phyloP scores from a whole-genome alignment of 2,888 invertebrate genomes.

The Chirona hameri region DNA sequence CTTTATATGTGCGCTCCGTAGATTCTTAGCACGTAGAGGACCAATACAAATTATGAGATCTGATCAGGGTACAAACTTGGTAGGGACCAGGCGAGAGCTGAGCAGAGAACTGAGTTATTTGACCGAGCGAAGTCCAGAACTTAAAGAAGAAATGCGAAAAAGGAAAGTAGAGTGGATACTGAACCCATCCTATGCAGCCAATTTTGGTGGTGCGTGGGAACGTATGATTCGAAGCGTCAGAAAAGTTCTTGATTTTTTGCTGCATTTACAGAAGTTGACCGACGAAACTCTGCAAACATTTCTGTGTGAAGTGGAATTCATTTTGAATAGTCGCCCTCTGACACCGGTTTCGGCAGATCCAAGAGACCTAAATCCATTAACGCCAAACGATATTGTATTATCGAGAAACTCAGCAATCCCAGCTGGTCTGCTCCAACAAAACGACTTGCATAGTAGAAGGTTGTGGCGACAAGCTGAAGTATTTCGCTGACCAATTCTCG shows the following conservation, averaged over 20 bases:
- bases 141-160: too few relatives aligned
- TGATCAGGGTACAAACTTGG: conserved; percentile 8
- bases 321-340: conserved; percentile 6
- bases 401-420: neutral
- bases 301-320: neutral
- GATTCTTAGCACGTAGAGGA: conserved; percentile 30
- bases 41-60: conserved; percentile 10
- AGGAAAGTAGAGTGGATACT: too few relatives aligned
- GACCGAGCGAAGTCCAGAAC: too few relatives aligned
- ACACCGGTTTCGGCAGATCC: conserved; percentile 13
- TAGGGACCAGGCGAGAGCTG: neutral
- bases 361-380: neutral
- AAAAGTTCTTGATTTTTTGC: too few relatives aligned
- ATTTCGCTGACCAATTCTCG: too few relatives aligned
- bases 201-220: too few relatives aligned
- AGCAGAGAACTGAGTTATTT: too few relatives aligned
- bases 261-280: too few relatives aligned
- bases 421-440: neutral
- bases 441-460: neutral
- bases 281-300: too few relatives aligned
- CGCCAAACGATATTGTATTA: neutral
- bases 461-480: too few relatives aligned
- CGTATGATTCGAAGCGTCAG: too few relatives aligned
- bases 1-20: conserved; percentile 28
- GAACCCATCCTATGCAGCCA: too few relatives aligned